Base-by-base conservation (phyloP, 2,113 vertebrate species). In the Murina feae region DNA sequence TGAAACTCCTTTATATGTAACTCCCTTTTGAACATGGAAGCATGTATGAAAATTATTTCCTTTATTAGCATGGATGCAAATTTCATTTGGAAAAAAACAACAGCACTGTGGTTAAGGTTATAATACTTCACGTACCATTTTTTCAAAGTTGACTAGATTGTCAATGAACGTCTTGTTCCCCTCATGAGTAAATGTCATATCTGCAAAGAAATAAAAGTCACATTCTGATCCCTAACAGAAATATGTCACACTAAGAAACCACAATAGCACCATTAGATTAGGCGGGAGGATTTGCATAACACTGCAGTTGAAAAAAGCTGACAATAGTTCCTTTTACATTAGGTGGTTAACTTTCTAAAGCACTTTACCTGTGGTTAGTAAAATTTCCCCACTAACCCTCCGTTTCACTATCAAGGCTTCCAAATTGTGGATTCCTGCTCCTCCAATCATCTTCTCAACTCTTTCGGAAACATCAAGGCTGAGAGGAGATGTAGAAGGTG, bases 151-250 rank as follows among this genome's bases (percentile, higher is more conserved):
- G 97, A 99, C 99, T 97, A 99, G 98, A 98, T 98, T 99, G 98
- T 99, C 99, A 86, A 98, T 98, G 97, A 99, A 99, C 0, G 99
- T 99, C 98, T 99, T 99, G 99, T 99, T 99, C 90, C 99, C 99
- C 97, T 99, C 99, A 69, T 99, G 99, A 97, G 99, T 99, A 97
- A 99, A 99, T 9, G 99, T 99, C 99, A 99, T 99, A 96, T 99
- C 99, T 99, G 97, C 93, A 94, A 94, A 97, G 78, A 97, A 98
- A 98, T 89, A 97, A 94, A 98, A 98, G 92, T 84, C 91, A 97
- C 47, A 97, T 96, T 91, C 94, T 69, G 95, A 86, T 97, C 97
- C 98, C 88, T 96, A 86, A 95, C 87, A 68, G 89, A 97, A 97
- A 97, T 91, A 86, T 20, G 84, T 90, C 93, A 97, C 32, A 95